A percentile compares a stretch with the other conserved stretches of the same genome.
Conservation (phyloP, 2,888 invertebrate species). For the Drosophila hamatofila region DNA sequence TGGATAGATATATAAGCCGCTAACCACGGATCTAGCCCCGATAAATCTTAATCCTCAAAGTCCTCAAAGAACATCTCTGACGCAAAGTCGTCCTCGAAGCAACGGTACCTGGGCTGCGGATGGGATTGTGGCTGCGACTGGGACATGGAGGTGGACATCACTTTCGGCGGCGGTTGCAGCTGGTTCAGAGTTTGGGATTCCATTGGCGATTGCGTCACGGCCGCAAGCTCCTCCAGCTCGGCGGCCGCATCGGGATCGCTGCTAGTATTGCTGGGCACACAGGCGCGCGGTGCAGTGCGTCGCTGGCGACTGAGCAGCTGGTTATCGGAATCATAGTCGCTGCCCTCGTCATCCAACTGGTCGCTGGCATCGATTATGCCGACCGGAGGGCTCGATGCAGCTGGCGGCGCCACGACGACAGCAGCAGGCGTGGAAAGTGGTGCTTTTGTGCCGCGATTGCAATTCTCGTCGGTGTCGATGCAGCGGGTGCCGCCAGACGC, state of each 20-base stretch:
- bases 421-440: background rate
- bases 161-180: background rate
- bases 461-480: slow-evolving; percentile 10
- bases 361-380: slow-evolving; percentile 14
- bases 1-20: background rate
- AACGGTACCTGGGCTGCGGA: slow-evolving; percentile 24
- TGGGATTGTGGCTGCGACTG: slow-evolving; percentile 1
- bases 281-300: slow-evolving; percentile 59
- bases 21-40: slow-evolving; percentile 5
- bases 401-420: background rate
- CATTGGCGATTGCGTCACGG: background rate
- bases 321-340: slow-evolving; percentile 31
- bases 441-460: slow-evolving; percentile 5
- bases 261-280: slow-evolving; percentile 30
- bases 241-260: background rate
- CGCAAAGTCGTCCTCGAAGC: slow-evolving; percentile 60
- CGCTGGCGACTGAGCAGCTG: slow-evolving; percentile 34
- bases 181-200: background rate
- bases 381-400: background rate
- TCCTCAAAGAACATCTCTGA: slow-evolving; percentile 49
- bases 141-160: background rate
- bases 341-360: slow-evolving; percentile 32
- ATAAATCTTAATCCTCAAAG: slow-evolving; percentile 31
- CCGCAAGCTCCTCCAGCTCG: background rate
- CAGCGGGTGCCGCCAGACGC: too few species aligned